phyloP scores from a whole-genome alignment of 2,797 vertebrate species.

The Phoeniculus purpureus region DNA sequence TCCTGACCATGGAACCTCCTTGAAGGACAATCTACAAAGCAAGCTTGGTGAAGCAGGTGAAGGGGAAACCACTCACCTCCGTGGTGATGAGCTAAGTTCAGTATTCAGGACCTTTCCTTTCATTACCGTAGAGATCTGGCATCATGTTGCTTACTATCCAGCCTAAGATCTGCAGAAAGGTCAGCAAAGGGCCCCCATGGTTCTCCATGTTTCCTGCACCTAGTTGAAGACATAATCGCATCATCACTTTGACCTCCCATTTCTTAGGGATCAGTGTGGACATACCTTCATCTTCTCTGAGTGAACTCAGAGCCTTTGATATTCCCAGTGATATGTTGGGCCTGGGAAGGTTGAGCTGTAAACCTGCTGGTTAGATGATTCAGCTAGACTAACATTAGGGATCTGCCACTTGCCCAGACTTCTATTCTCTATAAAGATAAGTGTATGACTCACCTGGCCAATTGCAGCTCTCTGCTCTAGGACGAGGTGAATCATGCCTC shows the following conservation, averaged over 20 bases:
- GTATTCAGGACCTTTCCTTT: not conserved
- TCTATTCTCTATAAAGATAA: not conserved
- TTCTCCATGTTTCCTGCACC: not conserved
- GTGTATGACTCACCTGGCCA: slow-evolving; percentile 6
- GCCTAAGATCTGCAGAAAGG: not conserved
- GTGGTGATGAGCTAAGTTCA: not conserved
- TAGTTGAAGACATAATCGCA: not conserved
- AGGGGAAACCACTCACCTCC: not conserved
- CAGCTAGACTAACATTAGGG: not conserved
- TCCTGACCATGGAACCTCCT: not conserved
- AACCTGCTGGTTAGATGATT: slow-evolving; percentile 3
- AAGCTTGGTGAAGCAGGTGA: not conserved
- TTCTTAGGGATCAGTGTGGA: not conserved
- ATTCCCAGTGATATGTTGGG: not conserved
- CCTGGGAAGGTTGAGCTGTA: not conserved
- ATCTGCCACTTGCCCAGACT: not conserved
- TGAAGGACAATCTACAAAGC: not conserved
- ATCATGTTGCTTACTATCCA: not conserved
- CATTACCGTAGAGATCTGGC: not conserved
- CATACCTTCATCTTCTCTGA: not conserved
- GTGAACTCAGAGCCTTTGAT: not conserved
- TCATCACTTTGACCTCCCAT: not conserved
- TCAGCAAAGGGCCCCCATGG: not conserved
- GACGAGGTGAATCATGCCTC: not conserved
- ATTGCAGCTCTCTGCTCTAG: not conserved